phyloP scores from a whole-genome alignment of 2,797 vertebrate species.

The Chaenodraco wilsoni region DNA sequence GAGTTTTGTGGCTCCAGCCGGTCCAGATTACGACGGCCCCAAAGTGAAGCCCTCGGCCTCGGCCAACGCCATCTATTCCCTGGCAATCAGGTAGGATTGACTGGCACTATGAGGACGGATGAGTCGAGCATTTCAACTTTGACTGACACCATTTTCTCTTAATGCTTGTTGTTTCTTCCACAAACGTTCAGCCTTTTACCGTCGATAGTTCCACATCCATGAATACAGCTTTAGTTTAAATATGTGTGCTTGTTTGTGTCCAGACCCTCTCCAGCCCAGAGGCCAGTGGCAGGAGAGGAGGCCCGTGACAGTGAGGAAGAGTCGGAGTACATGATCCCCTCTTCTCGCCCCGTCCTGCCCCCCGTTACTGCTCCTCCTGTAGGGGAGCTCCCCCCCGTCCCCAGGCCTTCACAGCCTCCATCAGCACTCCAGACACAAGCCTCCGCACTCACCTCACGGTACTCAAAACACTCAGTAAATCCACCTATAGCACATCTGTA shows the following conservation, averaged over 20 bases:
- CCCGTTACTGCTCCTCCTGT: slow-evolving; percentile 54
- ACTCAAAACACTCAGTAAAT: slow-evolving; percentile 1
- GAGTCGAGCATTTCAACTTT: background rate
- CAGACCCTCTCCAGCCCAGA: slow-evolving; percentile 86
- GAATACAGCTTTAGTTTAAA: background rate
- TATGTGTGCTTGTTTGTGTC: slow-evolving; percentile 7
- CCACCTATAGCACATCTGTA: too few relatives aligned
- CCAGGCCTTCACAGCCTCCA: slow-evolving; percentile 57
- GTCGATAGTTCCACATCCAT: background rate
- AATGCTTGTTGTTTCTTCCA: background rate
- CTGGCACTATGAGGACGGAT: background rate
- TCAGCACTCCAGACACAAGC: slow-evolving; percentile 56
- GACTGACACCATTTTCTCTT: background rate
- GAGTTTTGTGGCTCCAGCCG: slow-evolving; percentile 80
- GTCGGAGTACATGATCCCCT: slow-evolving; percentile 95
- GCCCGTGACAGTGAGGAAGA: slow-evolving; percentile 89
- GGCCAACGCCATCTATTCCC: slow-evolving; percentile 93
- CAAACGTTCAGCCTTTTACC: background rate
- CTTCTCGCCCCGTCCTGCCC: slow-evolving; percentile 88
- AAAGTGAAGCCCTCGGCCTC: slow-evolving; percentile 95
- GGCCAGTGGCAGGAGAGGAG: slow-evolving; percentile 84
- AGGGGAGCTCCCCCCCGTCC: slow-evolving; percentile 56
- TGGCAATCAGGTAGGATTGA: slow-evolving; percentile 87
- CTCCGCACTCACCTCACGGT: slow-evolving; percentile 69
- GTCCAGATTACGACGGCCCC: slow-evolving; percentile 89